phyloP scores from a whole-genome alignment of 2,113 vertebrate species.

The Aphelocoma coerulescens region DNA sequence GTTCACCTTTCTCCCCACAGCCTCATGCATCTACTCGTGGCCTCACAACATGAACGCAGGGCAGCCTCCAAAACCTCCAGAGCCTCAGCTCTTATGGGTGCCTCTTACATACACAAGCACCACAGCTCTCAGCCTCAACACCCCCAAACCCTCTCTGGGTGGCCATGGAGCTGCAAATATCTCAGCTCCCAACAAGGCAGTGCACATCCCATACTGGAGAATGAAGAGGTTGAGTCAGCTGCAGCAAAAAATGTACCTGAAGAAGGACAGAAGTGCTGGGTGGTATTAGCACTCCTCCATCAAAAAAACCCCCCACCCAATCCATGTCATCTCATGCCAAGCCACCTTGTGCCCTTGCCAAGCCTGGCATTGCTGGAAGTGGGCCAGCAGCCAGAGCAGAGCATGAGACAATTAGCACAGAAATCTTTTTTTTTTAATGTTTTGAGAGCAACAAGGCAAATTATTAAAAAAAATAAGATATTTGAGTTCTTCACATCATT shows the following conservation, averaged over 20 bases:
- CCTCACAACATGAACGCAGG: rapidly evolving
- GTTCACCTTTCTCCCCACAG: neutral
- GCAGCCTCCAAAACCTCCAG: neutral
- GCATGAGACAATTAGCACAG: neutral
- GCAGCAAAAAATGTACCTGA: neutral
- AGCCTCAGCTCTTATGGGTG: neutral
- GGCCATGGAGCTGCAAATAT: neutral
- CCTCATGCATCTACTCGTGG: rapidly evolving
- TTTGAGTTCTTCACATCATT: neutral
- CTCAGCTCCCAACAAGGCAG: neutral
- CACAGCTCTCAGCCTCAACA: neutral
- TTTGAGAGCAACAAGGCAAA: neutral
- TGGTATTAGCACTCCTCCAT: neutral
- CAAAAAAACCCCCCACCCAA: rapidly evolving
- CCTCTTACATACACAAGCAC: neutral
- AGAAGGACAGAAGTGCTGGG: neutral
- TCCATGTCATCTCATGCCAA: neutral
- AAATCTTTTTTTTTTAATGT: neutral
- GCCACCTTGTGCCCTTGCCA: neutral
- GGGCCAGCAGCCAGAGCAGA: neutral
- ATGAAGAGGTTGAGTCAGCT: rapidly evolving
- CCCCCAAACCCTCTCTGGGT: neutral
- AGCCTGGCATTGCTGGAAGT: neutral
- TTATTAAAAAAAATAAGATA: neutral
- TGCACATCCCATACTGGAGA: neutral